Evolutionary conservation across 1,140 invertebrate genomes (phyloP), one percentile per base, ranked within the genome.

Genomic region (Drosophila fuyamai): DNA sequence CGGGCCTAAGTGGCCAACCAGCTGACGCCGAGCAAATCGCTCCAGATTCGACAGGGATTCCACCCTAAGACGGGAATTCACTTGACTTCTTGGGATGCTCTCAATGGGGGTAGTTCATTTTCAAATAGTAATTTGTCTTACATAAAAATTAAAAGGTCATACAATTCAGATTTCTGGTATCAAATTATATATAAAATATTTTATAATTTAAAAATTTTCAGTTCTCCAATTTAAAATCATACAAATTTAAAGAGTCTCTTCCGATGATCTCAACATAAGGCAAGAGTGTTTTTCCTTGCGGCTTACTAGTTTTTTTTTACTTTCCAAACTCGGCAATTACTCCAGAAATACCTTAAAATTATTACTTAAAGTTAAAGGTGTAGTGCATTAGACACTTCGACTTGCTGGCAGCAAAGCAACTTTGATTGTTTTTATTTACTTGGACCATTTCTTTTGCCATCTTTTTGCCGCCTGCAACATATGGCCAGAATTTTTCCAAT

Each of bases 1-100:
- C 79, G 76, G 81, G 84, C 84, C 90, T 91, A 92, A 92, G 90
- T 92, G 90, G 90, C 86, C 83, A 88, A 75, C 79, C 79, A 92
- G 90, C 90, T 92, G 90, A 77, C 90, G 90, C 86, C 82, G 23
- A 77, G 43, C 65, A 71, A 79, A 78, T 71, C 66, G 66, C 44
- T 27, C 40, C 61, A 68, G 47, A 50, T 56, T 70, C 67, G 55
- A 44, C 46, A 73, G 36, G 51, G 23, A 68, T 44, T n/a, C 57
- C 53, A 51, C 53, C 53, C 74, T 41, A 32, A n/a, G 40, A 5
- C 1, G 4, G 60, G 51, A 44, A 18, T 41, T 40, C 6, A 23
- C 67, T 41, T 54, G n/a, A 53, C 13, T 51, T 16, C 12, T 50
- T 4, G 10, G 9, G 18, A 43, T 71, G 58, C 67, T 41, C 44